phyloP scores from a whole-genome alignment of 2,797 vertebrate species.

The Fratercula arctica region DNA sequence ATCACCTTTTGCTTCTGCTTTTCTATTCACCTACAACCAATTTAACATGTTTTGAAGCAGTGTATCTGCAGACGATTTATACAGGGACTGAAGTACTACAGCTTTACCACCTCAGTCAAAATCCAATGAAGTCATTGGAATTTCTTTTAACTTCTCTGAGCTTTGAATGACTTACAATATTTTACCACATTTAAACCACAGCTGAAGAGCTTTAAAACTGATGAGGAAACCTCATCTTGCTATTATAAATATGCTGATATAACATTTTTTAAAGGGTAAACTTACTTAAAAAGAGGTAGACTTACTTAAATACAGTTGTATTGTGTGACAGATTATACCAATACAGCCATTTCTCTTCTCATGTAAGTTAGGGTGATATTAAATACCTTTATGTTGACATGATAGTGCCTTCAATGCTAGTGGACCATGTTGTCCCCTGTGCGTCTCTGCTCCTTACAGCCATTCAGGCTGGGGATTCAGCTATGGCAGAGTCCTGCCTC shows the following conservation, averaged over 20 bases:
- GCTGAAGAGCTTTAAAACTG: background rate
- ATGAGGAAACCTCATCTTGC: background rate
- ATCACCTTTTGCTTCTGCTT: background rate
- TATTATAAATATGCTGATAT: background rate
- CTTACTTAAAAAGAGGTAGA: background rate
- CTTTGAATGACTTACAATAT: background rate
- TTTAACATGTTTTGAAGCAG: background rate
- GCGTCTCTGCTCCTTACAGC: background rate
- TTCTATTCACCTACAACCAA: background rate
- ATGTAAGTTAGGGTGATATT: background rate
- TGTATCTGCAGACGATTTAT: background rate
- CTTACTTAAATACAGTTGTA: background rate
- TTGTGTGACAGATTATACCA: background rate
- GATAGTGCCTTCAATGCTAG: background rate
- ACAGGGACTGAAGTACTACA: background rate
- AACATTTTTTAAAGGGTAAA: background rate
- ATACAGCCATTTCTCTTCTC: background rate
- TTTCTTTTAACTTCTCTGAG: background rate
- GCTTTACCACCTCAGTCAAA: background rate
- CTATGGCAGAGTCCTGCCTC: background rate
- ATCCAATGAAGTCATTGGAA: background rate
- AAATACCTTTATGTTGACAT: background rate
- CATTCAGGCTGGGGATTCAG: background rate
- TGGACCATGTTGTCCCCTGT: background rate
- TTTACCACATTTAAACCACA: background rate